These are phyloP conservation scores for Pycnonotus jocosus DNA, from an alignment of 2,113 vertebrate species.

Conservation along the genomic window DNA sequence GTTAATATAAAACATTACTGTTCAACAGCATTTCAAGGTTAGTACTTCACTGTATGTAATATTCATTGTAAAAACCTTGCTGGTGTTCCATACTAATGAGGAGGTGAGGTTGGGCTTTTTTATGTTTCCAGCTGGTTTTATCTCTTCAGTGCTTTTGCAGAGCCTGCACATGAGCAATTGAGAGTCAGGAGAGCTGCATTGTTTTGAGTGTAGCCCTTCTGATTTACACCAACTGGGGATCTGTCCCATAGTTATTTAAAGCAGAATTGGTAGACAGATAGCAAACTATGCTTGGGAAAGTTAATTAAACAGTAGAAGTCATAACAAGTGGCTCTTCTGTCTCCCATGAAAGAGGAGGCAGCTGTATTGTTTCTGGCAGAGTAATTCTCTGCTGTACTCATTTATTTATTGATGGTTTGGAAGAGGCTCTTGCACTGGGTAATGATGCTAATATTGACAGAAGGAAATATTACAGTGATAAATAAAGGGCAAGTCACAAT, in stretches of 20 bases:
- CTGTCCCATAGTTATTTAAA: conserved; percentile 3
- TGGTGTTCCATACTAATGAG: conserved; percentile 44
- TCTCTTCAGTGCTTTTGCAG: neutral
- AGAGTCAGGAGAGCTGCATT: neutral
- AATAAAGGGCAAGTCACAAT: neutral
- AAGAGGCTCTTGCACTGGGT: conserved; percentile 11
- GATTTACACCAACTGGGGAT: neutral
- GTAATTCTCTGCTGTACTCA: conserved; percentile 22
- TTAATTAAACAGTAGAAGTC: conserved; percentile 51
- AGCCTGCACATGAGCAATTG: accelerated
- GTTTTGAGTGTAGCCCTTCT: neutral
- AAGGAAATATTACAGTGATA: neutral
- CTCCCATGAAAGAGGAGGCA: conserved; percentile 12
- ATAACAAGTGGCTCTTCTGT: conserved; percentile 28
- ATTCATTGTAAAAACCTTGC: conserved; percentile 24
- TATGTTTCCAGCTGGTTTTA: conserved; percentile 18
- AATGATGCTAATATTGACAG: conserved; percentile 2
- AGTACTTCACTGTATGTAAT: conserved; percentile 18
- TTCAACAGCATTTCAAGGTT: conserved; percentile 41
- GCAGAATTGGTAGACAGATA: neutral
- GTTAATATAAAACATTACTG: conserved; percentile 34
- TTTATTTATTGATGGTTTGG: conserved; percentile 32
- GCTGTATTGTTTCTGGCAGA: conserved; percentile 50
- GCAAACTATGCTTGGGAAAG: conserved; percentile 15
- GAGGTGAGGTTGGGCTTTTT: neutral